A percentile compares a stretch with the other conserved stretches of the same genome.
Conservation (phyloP, 2,113 vertebrate genomes). For the Galeopterus variegatus region DNA sequence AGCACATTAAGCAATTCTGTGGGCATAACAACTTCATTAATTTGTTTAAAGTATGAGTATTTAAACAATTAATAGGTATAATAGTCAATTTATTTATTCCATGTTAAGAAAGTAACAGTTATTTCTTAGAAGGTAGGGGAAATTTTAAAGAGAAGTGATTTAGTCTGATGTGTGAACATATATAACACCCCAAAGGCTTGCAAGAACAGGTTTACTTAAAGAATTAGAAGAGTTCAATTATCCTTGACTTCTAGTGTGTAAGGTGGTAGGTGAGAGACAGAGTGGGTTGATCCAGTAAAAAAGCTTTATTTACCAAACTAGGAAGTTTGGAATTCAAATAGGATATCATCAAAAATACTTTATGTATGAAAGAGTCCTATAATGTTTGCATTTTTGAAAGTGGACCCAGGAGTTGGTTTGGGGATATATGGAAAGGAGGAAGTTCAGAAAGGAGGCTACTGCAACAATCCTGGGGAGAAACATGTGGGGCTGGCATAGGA, state of each 20-base stretch:
- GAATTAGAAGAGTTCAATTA: constrained; percentile 27
- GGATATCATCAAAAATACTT: background rate
- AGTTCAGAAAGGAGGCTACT: background rate
- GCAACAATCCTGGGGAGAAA: background rate
- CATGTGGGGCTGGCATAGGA: background rate
- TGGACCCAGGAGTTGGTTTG: background rate
- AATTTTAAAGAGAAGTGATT: background rate
- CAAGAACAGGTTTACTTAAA: background rate
- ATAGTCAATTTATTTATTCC: background rate
- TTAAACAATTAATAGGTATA: background rate
- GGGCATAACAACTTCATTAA: background rate
- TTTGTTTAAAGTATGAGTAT: constrained; percentile 22
- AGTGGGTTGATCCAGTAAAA: background rate
- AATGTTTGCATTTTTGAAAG: background rate
- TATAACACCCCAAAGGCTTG: background rate
- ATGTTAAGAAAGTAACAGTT: constrained; percentile 29
- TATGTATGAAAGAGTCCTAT: background rate
- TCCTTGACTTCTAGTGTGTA: background rate
- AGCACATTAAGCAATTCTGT: background rate
- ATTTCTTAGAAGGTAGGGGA: background rate
- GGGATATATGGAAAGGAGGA: background rate
- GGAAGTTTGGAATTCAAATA: constrained; percentile 37
- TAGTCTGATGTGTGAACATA: constrained; percentile 2
- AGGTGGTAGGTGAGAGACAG: background rate
- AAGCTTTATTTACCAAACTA: background rate